These are phyloP conservation scores for Coregonus clupeaformis DNA, from an alignment of 2,113 vertebrate genomes.

Conservation along the genomic window DNA sequence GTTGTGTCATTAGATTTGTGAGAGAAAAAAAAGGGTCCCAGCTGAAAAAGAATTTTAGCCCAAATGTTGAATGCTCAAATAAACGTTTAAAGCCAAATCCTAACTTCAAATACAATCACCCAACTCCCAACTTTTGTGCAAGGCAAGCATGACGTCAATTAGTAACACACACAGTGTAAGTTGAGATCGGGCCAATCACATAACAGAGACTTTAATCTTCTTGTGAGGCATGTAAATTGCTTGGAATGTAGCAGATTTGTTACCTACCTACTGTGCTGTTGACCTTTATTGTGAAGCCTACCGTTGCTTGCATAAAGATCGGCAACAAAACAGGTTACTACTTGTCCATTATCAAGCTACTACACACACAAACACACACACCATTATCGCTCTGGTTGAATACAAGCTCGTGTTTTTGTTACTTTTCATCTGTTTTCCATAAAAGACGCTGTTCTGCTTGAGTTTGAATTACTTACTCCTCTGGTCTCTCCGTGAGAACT, in stretches of 20 bases:
- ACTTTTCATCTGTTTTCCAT: neutral
- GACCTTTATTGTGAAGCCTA: neutral
- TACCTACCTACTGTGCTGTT: neutral
- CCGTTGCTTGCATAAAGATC: conserved; percentile 3
- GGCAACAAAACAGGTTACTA: neutral
- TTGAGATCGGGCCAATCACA: too few relatives aligned
- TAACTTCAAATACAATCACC: neutral
- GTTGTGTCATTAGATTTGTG: too few relatives aligned
- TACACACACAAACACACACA: too few relatives aligned
- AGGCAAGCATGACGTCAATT: too few relatives aligned
- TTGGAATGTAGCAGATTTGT: neutral
- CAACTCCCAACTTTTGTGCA: too few relatives aligned
- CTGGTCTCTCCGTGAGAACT: too few relatives aligned
- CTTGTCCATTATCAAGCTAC: conserved; percentile 5
- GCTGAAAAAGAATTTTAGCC: too few relatives aligned
- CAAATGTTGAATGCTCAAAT: too few relatives aligned
- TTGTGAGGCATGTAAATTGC: neutral
- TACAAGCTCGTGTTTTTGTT: neutral
- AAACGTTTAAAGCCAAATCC: neutral
- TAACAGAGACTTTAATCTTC: too few relatives aligned
- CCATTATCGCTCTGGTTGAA: neutral
- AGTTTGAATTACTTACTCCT: neutral
- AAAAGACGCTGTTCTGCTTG: neutral
- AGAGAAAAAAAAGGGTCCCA: too few relatives aligned
- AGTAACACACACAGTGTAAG: too few relatives aligned